Base-by-base conservation (phyloP, 2,113 vertebrate species). In the Bettongia penicillata region DNA sequence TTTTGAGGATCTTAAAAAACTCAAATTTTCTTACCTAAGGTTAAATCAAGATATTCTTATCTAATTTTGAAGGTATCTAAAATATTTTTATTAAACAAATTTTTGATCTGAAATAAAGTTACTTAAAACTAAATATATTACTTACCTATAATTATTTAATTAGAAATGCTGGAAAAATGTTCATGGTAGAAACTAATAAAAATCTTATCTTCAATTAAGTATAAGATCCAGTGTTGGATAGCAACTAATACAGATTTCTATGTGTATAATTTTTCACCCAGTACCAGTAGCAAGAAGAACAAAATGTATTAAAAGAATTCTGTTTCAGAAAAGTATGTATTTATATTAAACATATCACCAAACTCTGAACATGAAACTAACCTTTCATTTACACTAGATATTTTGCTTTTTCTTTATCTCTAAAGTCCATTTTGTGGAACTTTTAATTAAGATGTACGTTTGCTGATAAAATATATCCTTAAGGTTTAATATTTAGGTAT, bases 251-350 rank as follows among this genome's bases (percentile, higher is more conserved):
- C 93, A 98, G 93, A 98, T 98, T 94, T 26, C 96, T 98, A 96
- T 5, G 97, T 92, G 97, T 98, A 93, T 97, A 95, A 57, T 91
- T 95, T 97, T 97, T 96, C 96, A 97, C 92, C 53, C 97, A 96
- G 98, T 98, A 98, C 57, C 96, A 98, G 98, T 96, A 98, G 92
- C 93, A 98, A 90, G 97, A 97, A 97, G 93, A 98, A 96, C 92
- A 98, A 97, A 98, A 98, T 97, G 97, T 98, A 96, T 98, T 98
- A 97, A 96, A 98, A 98, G 97, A 98, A 98, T 99, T 99, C 99
- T 99, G 99, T 99, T 99, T 98, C 98, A 99, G 99, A 99, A 99
- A 99, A 99, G 99, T 98, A 98, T 98, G 94, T 97, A 96, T 97
- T 97, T 92, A 97, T 98, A 95, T 98, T 98, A 98, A 99, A 99